Conservation (phyloP, 2,797 vertebrate species). For the Pempheris klunzingeri region DNA sequence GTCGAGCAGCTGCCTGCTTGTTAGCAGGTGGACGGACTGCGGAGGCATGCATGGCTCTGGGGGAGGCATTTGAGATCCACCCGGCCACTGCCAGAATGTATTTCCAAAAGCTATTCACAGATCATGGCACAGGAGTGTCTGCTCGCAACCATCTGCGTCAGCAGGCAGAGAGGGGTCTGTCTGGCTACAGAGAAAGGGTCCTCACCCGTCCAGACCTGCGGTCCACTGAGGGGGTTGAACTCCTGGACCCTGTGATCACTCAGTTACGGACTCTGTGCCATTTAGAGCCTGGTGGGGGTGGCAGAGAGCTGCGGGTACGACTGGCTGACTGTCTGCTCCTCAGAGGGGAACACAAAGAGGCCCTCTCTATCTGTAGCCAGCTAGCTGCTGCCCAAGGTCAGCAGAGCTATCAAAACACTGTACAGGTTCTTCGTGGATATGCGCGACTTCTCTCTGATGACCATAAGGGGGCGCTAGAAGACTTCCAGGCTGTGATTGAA, state of each 20-base stretch:
- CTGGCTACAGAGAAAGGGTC: slow-evolving; percentile 88
- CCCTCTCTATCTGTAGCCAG: slow-evolving; percentile 88
- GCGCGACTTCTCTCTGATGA: slow-evolving; percentile 88
- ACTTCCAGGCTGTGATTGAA: slow-evolving; percentile 93
- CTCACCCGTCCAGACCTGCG: slow-evolving; percentile 87
- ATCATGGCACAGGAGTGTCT: slow-evolving; percentile 64
- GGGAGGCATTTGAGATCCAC: slow-evolving; percentile 86
- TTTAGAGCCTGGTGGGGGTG: slow-evolving; percentile 82
- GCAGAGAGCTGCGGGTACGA: slow-evolving; percentile 86
- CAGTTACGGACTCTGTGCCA: slow-evolving; percentile 88
- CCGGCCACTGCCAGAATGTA: slow-evolving; percentile 81
- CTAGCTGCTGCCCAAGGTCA: slow-evolving; percentile 83
- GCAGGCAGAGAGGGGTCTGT: slow-evolving; percentile 86
- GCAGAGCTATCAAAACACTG: slow-evolving; percentile 88
- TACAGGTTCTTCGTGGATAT: slow-evolving; percentile 92
- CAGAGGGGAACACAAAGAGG: slow-evolving; percentile 83
- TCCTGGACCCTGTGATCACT: slow-evolving; percentile 86
- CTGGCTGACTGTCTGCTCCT: slow-evolving; percentile 93
- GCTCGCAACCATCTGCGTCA: slow-evolving; percentile 81
- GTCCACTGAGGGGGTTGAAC: slow-evolving; percentile 83
- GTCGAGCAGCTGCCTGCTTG: slow-evolving; percentile 89
- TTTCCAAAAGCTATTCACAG: slow-evolving; percentile 86
- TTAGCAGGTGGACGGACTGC: slow-evolving; percentile 77
- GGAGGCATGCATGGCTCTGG: slow-evolving; percentile 87
- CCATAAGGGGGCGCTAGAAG: slow-evolving; percentile 85